Evolutionary conservation across 2,113 vertebrate species (phyloP).

Genomic region (Callithrix jacchus): DNA sequence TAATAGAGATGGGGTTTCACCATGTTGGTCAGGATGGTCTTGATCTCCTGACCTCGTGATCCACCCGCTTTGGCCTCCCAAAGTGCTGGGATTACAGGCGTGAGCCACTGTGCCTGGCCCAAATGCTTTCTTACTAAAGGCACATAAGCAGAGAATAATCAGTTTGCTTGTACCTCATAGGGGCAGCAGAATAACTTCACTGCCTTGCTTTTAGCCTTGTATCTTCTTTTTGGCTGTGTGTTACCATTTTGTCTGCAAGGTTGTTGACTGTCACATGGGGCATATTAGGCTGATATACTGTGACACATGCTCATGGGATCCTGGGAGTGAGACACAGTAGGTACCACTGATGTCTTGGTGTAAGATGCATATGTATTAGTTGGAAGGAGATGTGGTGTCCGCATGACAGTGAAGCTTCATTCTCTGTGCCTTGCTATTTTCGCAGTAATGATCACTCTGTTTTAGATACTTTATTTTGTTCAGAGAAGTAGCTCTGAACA

Average conservation of each 20-base stretch:
- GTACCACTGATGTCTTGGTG: background rate
- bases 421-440: background rate
- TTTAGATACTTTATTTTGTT: background rate
- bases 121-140: background rate
- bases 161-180: background rate
- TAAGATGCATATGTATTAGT: background rate
- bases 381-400: background rate
- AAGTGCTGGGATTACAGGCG: too few species aligned
- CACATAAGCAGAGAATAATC: background rate
- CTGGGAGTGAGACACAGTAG: background rate
- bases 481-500: background rate
- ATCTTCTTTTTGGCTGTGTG: background rate
- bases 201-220: background rate
- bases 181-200: background rate
- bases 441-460: background rate
- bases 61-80: fast-evolving
- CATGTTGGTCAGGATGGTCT: too few species aligned
- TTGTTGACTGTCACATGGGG: background rate
- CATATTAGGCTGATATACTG: background rate
- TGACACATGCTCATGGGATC: background rate
- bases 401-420: background rate
- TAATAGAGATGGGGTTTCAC: too few species aligned
- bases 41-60: too few species aligned
- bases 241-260: background rate
- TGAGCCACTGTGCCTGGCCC: background rate